Evolutionary conservation across 2,888 invertebrate genomes (phyloP).

Genomic region (Mellilla xanthometata): DNA sequence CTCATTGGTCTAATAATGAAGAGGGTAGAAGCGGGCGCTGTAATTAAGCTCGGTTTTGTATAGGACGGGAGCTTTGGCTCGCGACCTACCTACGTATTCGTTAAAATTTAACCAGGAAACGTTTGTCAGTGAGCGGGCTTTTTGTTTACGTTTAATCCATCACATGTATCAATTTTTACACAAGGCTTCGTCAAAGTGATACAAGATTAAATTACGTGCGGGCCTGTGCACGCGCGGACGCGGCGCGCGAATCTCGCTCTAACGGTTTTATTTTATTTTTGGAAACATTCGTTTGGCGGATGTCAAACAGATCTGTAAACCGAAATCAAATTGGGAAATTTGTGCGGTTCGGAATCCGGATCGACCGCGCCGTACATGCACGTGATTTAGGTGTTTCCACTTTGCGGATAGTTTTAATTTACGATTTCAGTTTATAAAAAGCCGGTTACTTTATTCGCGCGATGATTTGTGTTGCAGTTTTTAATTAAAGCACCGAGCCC

Average conservation of each 20-base stretch:
- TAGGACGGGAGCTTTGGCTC: conserved; percentile 29
- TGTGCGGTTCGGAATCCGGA: conserved; percentile 52
- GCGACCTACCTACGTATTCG: conserved; percentile 11
- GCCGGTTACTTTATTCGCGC: conserved; percentile 6
- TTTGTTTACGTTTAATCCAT: conserved; percentile 39
- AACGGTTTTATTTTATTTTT: conserved; percentile 50
- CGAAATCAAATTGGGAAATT: conserved; percentile 63
- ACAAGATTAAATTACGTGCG: conserved; percentile 68
- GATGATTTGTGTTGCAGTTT: conserved; percentile 22
- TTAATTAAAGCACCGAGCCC: conserved; percentile 18
- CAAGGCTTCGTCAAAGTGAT: conserved; percentile 65
- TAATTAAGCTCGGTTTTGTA: conserved; percentile 65
- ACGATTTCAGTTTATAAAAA: conserved; percentile 23
- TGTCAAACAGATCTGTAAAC: conserved; percentile 72
- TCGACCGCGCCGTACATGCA: conserved; percentile 24
- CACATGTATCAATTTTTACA: conserved; percentile 45
- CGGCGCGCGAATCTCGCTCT: conserved; percentile 33
- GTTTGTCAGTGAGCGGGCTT: conserved; percentile 11
- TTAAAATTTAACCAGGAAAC: conserved; percentile 12
- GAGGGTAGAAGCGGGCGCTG: conserved; percentile 57
- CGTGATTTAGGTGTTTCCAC: conserved; percentile 21
- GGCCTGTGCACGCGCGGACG: conserved; percentile 45
- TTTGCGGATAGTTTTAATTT: conserved; percentile 23
- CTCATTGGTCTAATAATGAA: conserved; percentile 78
- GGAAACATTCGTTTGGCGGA: conserved; percentile 61